Base-by-base conservation (phyloP, 2,797 vertebrate species). In the Odontamblyopus rebecca region DNA sequence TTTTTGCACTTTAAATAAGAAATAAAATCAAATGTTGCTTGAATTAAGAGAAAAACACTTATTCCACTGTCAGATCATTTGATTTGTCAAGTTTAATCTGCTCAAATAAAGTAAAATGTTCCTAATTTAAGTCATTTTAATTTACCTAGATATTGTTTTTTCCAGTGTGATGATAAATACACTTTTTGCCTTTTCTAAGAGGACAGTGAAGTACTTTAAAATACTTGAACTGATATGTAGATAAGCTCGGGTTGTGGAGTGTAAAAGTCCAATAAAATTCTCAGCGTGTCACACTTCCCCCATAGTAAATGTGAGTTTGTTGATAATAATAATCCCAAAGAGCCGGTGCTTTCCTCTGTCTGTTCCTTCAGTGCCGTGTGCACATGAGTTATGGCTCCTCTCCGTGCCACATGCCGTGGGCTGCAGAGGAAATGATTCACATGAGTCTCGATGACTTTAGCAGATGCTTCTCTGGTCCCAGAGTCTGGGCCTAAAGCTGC, bases 371-470 rank as follows among this genome's bases (percentile, higher is more conserved):
- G 35, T 26, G 26, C 13, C 15, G 61, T 26, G 38, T 13, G 35
- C 35, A 26, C 4, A 44, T n/a, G 61, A 64, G 23, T 64, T 64
- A 64, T 44, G 4, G n/a, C 35, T 13, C 35, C n/a, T 71, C 73
- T 57, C 41, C 53, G 86, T 84, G 80, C 88, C 89, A 88, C 85
- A 86, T 80, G 80, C 83, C 72, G 75, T 71, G 83, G 82, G 80
- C 86, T 70, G 87, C 88, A 94, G 94, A 95, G 96, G 96, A 97
- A 97, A 96, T 96, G 95, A 96, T 94, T 93, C 93, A 93, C 94
- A 95, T 95, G 95, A 93, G 92, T 92, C 93, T 93, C 92, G 97
- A 98, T 97, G 86, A 94, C 95, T 98, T 98, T 96, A 96, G 90
- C 97, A 98, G 96, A 97, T 95, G 82, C 66, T 59, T 67, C 6